These are phyloP conservation scores for Thamnaconus septentrionalis DNA, from an alignment of 2,113 vertebrate genomes.

Conservation along the genomic window DNA sequence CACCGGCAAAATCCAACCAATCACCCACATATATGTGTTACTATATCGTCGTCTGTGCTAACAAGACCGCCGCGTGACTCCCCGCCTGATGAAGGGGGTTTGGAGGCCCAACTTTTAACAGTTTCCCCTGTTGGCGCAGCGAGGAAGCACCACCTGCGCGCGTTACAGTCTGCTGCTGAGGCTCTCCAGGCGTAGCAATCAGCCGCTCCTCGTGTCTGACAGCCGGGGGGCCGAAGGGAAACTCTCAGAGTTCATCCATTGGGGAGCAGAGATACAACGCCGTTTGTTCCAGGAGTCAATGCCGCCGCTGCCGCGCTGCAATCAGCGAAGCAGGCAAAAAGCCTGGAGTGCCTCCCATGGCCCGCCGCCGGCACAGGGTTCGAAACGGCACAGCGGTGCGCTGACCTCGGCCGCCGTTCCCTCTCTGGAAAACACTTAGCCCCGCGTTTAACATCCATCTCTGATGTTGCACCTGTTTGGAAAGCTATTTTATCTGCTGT, in stretches of 20 bases:
- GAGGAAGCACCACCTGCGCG: constrained; percentile 19
- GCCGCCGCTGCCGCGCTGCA: constrained; percentile 11
- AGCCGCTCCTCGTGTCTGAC: constrained; percentile 1
- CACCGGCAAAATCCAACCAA: no score
- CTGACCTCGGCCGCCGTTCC: constrained; percentile 3
- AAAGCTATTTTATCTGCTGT: constrained; percentile 28
- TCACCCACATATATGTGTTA: no score
- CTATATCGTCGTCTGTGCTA: no score
- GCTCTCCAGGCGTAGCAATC: constrained; percentile 2
- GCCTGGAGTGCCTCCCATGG: neutral
- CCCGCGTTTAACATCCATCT: constrained; percentile 28
- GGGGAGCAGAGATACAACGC: constrained; percentile 7
- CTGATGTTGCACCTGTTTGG: constrained; percentile 16
- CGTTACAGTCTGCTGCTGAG: constrained; percentile 10
- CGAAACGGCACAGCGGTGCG: neutral
- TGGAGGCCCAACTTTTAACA: neutral
- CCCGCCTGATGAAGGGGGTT: no score
- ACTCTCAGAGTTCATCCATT: constrained; percentile 5
- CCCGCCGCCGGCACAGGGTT: constrained; percentile 7
- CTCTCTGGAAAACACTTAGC: constrained; percentile 22
- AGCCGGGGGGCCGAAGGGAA: constrained; percentile 8
- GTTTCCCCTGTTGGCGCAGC: constrained; percentile 12
- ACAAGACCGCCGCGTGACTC: no score
- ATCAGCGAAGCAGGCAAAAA: constrained; percentile 16
- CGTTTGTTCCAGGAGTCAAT: constrained; percentile 19